Percentiles rank a stretch among this genome's conserved stretches.
Evolutionary conservation across 2,797 vertebrate species (phyloP).

Genomic region (Merluccius polli): DNA sequence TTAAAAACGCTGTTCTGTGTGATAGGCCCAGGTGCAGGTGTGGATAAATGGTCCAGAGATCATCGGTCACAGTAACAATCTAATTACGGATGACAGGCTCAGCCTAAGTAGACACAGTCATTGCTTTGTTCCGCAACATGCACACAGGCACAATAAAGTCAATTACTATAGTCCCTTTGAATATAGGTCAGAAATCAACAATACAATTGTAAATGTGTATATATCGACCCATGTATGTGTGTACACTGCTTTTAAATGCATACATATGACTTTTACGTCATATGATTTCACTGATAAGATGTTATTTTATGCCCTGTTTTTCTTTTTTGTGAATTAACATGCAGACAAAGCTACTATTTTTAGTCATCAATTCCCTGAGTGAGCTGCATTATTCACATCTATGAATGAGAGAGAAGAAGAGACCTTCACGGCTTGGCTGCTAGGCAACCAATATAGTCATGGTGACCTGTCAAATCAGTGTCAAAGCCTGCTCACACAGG

Average conservation of each 20-base stretch:
- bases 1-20: not conserved
- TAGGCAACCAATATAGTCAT: constrained; percentile 5
- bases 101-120: not conserved
- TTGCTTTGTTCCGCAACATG: too few relatives aligned
- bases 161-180: not conserved
- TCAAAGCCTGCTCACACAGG: not conserved
- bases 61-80: constrained; percentile 7
- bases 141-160: not conserved
- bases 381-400: constrained; percentile 15
- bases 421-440: constrained; percentile 2
- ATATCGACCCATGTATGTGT: not conserved
- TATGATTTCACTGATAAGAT: not conserved
- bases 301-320: not conserved
- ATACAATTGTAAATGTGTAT: not conserved
- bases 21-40: not conserved
- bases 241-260: not conserved
- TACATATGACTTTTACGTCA: not conserved
- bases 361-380: not conserved
- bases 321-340: not conserved
- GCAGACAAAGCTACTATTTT: constrained; percentile 4
- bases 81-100: not conserved
- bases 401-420: not conserved
- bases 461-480: constrained; percentile 11
- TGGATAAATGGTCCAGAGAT: not conserved
- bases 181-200: not conserved